Base-by-base conservation (phyloP, 2,888 invertebrate genomes). In the Drosophila birchii region DNA sequence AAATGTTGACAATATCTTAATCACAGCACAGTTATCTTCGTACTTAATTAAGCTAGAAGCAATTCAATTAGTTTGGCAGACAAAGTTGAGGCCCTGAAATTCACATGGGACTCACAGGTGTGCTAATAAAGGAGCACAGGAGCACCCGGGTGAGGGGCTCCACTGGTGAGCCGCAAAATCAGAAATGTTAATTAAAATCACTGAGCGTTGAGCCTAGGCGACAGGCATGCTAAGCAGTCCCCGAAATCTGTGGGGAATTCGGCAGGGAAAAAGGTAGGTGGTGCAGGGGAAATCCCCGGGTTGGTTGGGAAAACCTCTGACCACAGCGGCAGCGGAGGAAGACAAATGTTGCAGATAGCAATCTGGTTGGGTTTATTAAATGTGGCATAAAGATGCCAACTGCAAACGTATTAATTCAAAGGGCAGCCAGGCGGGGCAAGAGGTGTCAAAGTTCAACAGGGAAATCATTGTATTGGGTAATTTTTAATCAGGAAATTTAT, bases 141-240 rank as follows among this genome's bases (percentile, higher is more conserved):
- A 23, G 23, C 32, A 12, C 29, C 6, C 7, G 29, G 18, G 36
- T 9, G 8, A 43, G 51, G 12, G 53, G 64, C 32, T n/a, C 9
- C 2, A 36, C 23, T 29, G 74, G 72, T 75, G 68, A 80, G 73
- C 85, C 85, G 71, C 85, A 86, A 85, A 89, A 86, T 86, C 85
- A 87, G 86, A 86, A 89, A 86, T 86, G 86, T 86, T 86, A 86
- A 86, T 86, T 86, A 86, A 86, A 86, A 86, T 89, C 89, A 87
- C 79, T 73, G 84, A 76, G 78, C 74, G 82, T 62, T 78, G 78
- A 81, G 81, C 78, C 55, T 34, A 64, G 72, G 67, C 67, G 72
- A 66, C 67, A 49, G 56, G 67, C 83, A 79, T 75, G 75, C 70
- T 73, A 78, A 78, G 58, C 80, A 71, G 78, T 6, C 58, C 58